Evolutionary conservation across 2,888 invertebrate genomes (phyloP), one percentile per base, ranked within the genome.

Genomic region (Stramonita haemastoma): DNA sequence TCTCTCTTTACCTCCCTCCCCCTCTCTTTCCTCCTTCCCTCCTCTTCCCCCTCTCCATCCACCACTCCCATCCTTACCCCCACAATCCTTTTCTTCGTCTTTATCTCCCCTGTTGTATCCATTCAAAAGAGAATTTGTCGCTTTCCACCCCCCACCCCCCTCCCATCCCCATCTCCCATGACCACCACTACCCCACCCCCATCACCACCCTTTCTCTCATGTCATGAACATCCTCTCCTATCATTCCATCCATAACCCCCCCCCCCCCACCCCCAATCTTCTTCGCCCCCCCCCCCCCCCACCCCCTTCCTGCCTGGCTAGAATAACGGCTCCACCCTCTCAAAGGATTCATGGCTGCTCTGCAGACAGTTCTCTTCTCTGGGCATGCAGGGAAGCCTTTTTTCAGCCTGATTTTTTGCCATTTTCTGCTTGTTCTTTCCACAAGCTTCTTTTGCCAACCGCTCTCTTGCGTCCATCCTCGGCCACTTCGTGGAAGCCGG

Each of bases 61-160:
- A 19, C 17, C 36, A 0, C 87, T 56, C 57, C 60, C 77, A 11
- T 46, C 46, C 8, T 46, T 2, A 5, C 46, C 57, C 46, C 73
- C 66, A n/a, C 87, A n/a, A n/a, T 81, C 73, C 26, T 13, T 66
- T 32, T 57, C 87, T 73, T 34, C n/a, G 70, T 36, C 34, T 87
- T 29, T 15, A 66, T 29, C 36, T 36, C 26, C 11, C 87, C 15
- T 56, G n/a, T 85, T 85, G 56, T 32, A 29, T 0, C 85, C 60
- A 85, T 60, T 60, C 77, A 15, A 32, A 19, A 79, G 34, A 32
- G 29, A 73, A 34, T 79, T 26, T 83, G 46, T 83, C 46, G 19
- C 32, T 83, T n/a, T 60, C 85, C 66, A 5, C 0, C 86, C 57
- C 36, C 70, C 34, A n/a, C n/a, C n/a, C 26, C 83, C 83, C 46